phyloP scores from a whole-genome alignment of 92 coral and sea anemone species.

The Phenganax subtilis region DNA sequence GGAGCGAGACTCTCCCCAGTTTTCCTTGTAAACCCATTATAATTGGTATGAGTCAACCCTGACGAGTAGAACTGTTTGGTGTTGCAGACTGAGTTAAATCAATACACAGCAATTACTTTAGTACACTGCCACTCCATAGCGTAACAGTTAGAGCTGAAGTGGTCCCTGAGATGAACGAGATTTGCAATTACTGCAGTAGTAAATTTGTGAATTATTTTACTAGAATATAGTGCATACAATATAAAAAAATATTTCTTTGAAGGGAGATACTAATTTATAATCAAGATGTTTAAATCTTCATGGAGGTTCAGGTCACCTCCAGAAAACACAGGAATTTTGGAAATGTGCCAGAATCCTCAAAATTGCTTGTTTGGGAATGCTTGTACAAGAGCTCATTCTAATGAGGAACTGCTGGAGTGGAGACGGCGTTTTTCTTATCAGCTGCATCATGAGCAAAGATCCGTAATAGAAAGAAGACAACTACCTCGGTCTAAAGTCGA shows the following conservation, averaged over 20 bases:
- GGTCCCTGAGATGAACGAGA: too few species aligned
- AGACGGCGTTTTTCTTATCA: constrained; percentile 13
- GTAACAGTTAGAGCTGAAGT: too few species aligned
- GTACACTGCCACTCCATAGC: too few species aligned
- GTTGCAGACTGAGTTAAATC: too few species aligned
- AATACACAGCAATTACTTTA: too few species aligned
- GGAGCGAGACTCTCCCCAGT: too few species aligned
- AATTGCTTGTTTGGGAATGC: constrained; percentile 42
- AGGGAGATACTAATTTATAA: background rate
- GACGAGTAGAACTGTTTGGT: too few species aligned
- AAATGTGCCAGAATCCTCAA: constrained; percentile 35
- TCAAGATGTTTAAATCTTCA: background rate
- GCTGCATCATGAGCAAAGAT: background rate
- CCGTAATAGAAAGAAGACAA: background rate
- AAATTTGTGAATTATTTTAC: background rate
- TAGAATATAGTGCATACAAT: background rate
- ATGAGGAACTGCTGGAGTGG: constrained; percentile 48
- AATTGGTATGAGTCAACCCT: too few species aligned
- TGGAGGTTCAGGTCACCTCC: constrained; percentile 55
- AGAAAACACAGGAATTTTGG: constrained; percentile 43
- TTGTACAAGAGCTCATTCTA: constrained; percentile 44
- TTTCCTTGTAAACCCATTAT: too few species aligned
- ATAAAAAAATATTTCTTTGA: background rate
- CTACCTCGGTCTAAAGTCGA: background rate
- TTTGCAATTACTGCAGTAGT: too few species aligned